Evolutionary conservation across 2,113 vertebrate species (phyloP).

Genomic region (Synodontis membranacea): DNA sequence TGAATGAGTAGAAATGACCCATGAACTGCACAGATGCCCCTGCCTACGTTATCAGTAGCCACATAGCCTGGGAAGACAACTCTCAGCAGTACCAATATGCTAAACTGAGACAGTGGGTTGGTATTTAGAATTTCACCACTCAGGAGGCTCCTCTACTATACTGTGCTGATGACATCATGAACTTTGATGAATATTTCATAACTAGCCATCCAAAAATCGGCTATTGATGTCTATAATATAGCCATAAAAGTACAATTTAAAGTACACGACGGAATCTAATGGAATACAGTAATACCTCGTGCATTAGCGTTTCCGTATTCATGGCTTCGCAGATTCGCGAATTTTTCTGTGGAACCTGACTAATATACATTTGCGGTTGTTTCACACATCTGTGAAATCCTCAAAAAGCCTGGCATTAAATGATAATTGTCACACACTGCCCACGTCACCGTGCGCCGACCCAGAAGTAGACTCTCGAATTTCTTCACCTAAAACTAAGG

Average conservation of each 20-base stretch:
- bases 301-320: no score
- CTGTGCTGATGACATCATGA: neutral
- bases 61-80: neutral
- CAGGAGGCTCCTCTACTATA: neutral
- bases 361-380: no score
- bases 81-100: neutral
- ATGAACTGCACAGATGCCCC: neutral
- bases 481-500: no score
- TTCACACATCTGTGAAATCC: no score
- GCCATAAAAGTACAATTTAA: neutral
- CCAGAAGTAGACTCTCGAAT: no score
- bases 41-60: neutral
- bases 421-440: no score
- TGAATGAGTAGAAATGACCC: neutral
- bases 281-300: no score
- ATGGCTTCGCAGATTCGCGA: no score
- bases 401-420: no score
- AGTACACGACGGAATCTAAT: neutral
- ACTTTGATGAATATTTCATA: neutral
- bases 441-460: no score
- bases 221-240: neutral
- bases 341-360: no score
- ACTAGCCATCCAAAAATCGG: neutral
- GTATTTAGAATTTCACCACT: neutral
- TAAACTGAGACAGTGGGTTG: neutral